phyloP scores from a whole-genome alignment of 2,888 invertebrate genomes.

The Heliconius erato region DNA sequence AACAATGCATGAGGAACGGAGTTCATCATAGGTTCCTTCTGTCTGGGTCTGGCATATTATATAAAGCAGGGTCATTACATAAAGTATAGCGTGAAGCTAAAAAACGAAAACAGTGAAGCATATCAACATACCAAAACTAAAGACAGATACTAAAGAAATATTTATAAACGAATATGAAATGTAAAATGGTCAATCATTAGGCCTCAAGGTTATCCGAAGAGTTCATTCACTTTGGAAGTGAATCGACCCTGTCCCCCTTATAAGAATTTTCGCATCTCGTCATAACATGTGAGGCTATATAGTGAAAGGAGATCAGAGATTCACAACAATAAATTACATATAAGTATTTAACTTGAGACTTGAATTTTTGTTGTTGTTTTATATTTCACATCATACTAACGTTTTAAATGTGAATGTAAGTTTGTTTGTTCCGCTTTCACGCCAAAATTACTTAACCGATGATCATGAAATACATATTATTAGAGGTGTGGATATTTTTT shows the following conservation, averaged over 20 bases:
- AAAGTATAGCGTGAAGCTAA: too few relatives aligned
- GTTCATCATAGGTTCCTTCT: too few relatives aligned
- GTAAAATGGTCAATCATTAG: not conserved
- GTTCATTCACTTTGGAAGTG: slow-evolving; percentile 39
- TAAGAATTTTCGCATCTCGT: slow-evolving; percentile 19
- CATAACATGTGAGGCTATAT: not conserved
- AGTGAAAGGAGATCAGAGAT: slow-evolving; percentile 17
- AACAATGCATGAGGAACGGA: too few relatives aligned
- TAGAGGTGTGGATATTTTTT: too few relatives aligned
- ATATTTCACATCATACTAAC: too few relatives aligned
- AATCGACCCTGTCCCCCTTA: slow-evolving; percentile 38
- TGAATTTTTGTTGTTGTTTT: not conserved
- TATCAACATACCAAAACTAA: not conserved
- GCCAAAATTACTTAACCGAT: too few relatives aligned
- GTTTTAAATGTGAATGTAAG: too few relatives aligned
- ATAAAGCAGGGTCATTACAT: too few relatives aligned
- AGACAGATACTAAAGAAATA: not conserved
- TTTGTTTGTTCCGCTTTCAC: too few relatives aligned
- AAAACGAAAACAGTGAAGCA: too few relatives aligned
- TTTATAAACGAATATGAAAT: not conserved
- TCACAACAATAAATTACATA: slow-evolving; percentile 7
- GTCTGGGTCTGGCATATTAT: too few relatives aligned
- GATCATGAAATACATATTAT: too few relatives aligned
- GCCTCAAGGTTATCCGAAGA: slow-evolving; percentile 20
- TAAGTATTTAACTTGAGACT: not conserved